phyloP scores from a whole-genome alignment of 2,113 vertebrate genomes.

The Eidolon helvum region DNA sequence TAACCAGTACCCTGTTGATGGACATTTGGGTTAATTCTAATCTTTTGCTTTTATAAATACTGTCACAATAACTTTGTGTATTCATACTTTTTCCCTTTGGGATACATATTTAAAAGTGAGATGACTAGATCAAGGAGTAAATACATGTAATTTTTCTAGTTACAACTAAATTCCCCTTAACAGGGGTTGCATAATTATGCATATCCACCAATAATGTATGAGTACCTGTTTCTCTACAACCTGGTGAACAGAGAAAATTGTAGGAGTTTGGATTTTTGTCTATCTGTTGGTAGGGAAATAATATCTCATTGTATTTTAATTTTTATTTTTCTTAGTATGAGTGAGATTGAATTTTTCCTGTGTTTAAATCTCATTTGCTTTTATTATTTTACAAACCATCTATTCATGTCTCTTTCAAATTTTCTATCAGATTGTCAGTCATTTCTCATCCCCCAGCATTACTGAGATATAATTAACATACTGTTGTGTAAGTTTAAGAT shows the following conservation, averaged over 20 bases:
- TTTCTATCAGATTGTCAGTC: neutral
- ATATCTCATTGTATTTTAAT: neutral
- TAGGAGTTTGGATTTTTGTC: neutral
- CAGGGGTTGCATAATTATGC: neutral
- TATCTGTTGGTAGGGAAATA: neutral
- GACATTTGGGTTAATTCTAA: neutral
- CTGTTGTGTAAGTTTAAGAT: neutral
- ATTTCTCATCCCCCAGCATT: neutral
- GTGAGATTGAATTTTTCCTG: neutral
- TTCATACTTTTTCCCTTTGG: neutral
- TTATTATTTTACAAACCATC: neutral
- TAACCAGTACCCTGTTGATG: neutral
- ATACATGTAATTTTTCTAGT: neutral
- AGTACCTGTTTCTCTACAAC: neutral
- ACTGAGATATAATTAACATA: neutral
- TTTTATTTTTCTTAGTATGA: neutral
- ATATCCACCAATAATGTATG: neutral
- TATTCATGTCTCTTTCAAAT: neutral
- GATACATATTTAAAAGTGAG: neutral
- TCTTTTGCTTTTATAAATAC: neutral
- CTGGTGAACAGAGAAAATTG: neutral
- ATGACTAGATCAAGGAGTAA: neutral
- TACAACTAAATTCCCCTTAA: neutral
- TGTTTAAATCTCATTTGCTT: neutral
- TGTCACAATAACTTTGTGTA: neutral